Evolutionary conservation across 2,888 invertebrate species (phyloP), one percentile per base, ranked within the genome.

Genomic region (Molorchus minor): DNA sequence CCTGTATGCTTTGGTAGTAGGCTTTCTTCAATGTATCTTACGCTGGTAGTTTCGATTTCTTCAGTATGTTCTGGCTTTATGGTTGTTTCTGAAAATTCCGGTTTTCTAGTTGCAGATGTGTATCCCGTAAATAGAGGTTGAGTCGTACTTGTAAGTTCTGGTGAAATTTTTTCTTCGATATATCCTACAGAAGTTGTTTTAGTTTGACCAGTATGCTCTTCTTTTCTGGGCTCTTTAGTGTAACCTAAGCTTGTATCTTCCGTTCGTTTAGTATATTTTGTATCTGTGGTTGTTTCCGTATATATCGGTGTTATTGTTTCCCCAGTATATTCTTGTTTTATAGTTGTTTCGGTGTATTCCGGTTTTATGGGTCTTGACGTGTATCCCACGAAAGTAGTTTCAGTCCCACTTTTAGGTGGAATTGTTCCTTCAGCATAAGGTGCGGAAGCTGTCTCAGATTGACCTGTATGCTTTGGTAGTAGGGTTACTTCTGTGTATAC

Each of bases 361-460:
- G n/a, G n/a, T n/a, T n/a, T n/a, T n/a, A n/a, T n/a, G n/a, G n/a
- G n/a, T n/a, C n/a, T n/a, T n/a, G n/a, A n/a, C n/a, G n/a, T n/a
- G 33, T 1, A 12, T 10, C 33, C n/a, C n/a, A n/a, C n/a, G n/a
- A n/a, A n/a, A n/a, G n/a, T n/a, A n/a, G n/a, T n/a, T n/a, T n/a
- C n/a, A n/a, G n/a, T n/a, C n/a, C n/a, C n/a, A n/a, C n/a, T n/a
- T n/a, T n/a, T n/a, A n/a, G n/a, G n/a, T n/a, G n/a, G n/a, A n/a
- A n/a, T n/a, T n/a, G n/a, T n/a, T n/a, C n/a, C n/a, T n/a, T 16
- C 0, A 4, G 45, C 17, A 30, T 29, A 45, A 29, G 16, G 4
- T 45, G 12, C 16, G 16, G 35, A 7, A 5, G 47, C 7, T 47
- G 47, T 20, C 12, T 15, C 36, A 5, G 35, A 20, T 47, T 47